These are phyloP conservation scores for Dicentrarchus labrax DNA, from an alignment of 2,113 vertebrate species.

Conservation along the genomic window DNA sequence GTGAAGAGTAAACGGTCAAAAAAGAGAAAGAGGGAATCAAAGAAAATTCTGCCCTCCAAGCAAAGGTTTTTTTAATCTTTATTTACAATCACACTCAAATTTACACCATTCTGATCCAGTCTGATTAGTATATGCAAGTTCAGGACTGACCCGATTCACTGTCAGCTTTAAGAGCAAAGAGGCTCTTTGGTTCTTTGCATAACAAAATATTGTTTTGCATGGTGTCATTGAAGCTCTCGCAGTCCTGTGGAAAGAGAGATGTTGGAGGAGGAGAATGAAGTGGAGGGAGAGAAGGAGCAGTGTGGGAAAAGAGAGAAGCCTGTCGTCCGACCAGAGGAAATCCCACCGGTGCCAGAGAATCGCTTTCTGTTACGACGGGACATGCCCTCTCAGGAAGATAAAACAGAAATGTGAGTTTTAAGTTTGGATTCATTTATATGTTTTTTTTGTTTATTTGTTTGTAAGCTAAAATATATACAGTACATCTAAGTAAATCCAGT, in stretches of 20 bases:
- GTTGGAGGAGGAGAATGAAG: slow-evolving; percentile 83
- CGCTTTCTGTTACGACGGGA: slow-evolving; percentile 95
- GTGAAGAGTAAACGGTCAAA: slow-evolving; percentile 87
- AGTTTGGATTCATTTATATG: not conserved
- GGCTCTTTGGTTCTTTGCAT: not conserved
- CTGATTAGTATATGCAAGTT: not conserved
- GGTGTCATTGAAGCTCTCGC: slow-evolving; percentile 40
- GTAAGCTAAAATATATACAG: not conserved
- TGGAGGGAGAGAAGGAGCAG: slow-evolving; percentile 83
- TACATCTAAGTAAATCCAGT: not conserved
- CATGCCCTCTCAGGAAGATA: slow-evolving; percentile 84
- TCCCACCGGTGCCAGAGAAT: slow-evolving; percentile 97
- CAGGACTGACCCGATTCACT: not conserved
- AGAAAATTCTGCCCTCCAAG: slow-evolving; percentile 22
- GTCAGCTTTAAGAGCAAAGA: not conserved
- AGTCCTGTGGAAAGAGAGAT: slow-evolving; percentile 84
- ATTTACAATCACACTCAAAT: not conserved
- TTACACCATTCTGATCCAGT: not conserved
- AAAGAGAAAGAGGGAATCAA: slow-evolving; percentile 85
- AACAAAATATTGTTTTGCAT: slow-evolving; percentile 31
- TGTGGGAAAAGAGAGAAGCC: slow-evolving; percentile 92
- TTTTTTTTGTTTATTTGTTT: not conserved
- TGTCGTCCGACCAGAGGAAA: slow-evolving; percentile 96
- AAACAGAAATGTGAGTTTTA: slow-evolving; percentile 87
- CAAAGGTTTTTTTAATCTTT: slow-evolving; percentile 52